Evolutionary conservation across 2,797 vertebrate species (phyloP), one percentile per base, ranked within the genome.

Genomic region (Darevskia nairensis): DNA sequence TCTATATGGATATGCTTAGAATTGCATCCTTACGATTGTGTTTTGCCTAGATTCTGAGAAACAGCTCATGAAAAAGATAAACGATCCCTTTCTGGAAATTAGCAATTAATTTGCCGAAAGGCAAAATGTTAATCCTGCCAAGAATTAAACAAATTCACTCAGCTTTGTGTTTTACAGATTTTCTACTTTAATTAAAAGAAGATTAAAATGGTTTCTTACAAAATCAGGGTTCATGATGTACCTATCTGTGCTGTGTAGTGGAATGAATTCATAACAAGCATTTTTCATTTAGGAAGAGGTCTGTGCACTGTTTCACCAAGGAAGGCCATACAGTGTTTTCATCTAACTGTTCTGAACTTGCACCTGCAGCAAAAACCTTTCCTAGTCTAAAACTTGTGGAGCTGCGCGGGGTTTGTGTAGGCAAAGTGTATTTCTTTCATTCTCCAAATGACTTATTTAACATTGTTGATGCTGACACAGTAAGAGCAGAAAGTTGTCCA

Each of bases 111-210:
- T 90, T 93, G 27, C 35, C 41, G 61, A 17, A 92, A 86, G 92
- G 87, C 55, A 95, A 92, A 93, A 93, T 90, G 23, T 8, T 92
- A 41, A 94, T 78, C 68, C 71, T 84, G 61, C 35, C 75, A 89
- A 84, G 80, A 91, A 89, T 72, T 75, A 91, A 89, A 89, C 1
- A 80, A 82, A 71, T 80, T 90, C 6, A 77, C 82, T 7, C 27
- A 86, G 29, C 8, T 91, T 41, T 91, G 59, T 84, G 27, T 75
- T 59, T 89, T 89, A 84, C 0, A 86, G 19, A 39, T 80, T 44
- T 92, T 82, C 46, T 87, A 75, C 29, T 90, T 94, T 93, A 95
- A 93, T 92, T 92, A 91, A 72, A 76, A 80, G 74, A 79, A 85
- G 2, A 93, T 92, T 89, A 86, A 41, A 89, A 23, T 41, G 32